Evolutionary conservation across 2,888 invertebrate species (phyloP).

Genomic region (Eristalinus aeneus): DNA sequence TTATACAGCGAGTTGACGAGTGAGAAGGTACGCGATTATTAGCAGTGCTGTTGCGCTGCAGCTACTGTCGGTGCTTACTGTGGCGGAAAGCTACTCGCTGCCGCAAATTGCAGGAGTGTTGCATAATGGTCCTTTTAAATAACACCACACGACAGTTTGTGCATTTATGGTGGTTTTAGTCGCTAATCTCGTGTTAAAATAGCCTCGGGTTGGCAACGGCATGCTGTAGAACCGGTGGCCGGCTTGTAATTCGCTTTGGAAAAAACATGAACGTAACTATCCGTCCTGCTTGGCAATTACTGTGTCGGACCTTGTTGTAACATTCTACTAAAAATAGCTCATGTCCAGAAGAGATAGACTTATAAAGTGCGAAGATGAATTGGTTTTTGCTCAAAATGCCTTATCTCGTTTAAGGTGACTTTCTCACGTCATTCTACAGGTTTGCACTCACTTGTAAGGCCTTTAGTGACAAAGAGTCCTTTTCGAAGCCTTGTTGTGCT

Average conservation of each 20-base stretch:
- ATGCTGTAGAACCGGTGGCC: background rate
- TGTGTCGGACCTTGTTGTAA: background rate
- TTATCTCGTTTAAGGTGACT: no score
- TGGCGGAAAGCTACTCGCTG: slow-evolving; percentile 22
- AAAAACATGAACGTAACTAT: background rate
- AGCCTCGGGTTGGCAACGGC: background rate
- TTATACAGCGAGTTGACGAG: slow-evolving; percentile 17
- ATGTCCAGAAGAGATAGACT: background rate
- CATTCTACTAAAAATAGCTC: background rate
- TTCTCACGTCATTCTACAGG: no score
- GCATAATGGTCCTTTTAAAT: slow-evolving; percentile 35
- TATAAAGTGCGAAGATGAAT: background rate
- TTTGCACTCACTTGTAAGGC: no score
- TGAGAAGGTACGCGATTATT: slow-evolving; percentile 21
- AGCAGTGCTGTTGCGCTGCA: slow-evolving; percentile 1
- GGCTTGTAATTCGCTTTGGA: background rate
- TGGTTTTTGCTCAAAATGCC: no score
- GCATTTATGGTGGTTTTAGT: background rate
- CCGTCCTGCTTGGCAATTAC: background rate
- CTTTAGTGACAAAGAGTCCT: no score
- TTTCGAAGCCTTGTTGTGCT: no score
- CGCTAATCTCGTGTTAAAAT: background rate
- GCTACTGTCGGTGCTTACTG: slow-evolving; percentile 22
- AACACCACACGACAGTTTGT: background rate
- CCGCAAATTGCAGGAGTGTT: slow-evolving; percentile 12